Percentiles rank a stretch among this genome's conserved stretches.
Conservation (phyloP, 2,797 vertebrate species). For the Rhyacichthys aspro region DNA sequence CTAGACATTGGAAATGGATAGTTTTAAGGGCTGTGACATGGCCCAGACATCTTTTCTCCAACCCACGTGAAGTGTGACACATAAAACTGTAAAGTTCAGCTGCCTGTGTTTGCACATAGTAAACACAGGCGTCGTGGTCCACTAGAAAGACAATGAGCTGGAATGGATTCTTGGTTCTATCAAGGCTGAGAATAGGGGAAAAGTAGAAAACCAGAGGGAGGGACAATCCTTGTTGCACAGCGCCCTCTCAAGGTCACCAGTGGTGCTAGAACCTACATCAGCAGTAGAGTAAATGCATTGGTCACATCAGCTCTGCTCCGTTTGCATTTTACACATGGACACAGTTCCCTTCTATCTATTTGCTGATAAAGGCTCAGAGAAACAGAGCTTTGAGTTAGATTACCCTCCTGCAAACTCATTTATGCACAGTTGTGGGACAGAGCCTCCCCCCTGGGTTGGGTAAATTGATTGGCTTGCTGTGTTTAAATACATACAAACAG, state of each 20-base stretch:
- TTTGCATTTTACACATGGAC: neutral
- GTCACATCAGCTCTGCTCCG: neutral
- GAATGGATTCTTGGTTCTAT: conserved; percentile 42
- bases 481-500: conserved; percentile 51
- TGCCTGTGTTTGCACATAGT: conserved; percentile 53
- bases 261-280: conserved; percentile 60
- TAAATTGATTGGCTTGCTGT: conserved; percentile 52
- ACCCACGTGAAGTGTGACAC: conserved; percentile 61
- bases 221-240: conserved; percentile 47
- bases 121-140: conserved; percentile 55
- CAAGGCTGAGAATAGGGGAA: conserved; percentile 25
- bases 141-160: conserved; percentile 53
- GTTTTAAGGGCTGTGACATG: conserved; percentile 52
- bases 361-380: neutral
- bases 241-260: conserved; percentile 61
- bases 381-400: neutral
- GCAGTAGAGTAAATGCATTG: conserved; percentile 8
- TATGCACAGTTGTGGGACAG: conserved; percentile 50
- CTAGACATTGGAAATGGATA: conserved; percentile 32
- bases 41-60: conserved; percentile 70
- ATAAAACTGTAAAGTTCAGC: conserved; percentile 46
- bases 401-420: conserved; percentile 22
- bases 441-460: conserved; percentile 65
- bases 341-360: too few relatives aligned
- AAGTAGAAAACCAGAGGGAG: conserved; percentile 35